Base-by-base conservation (phyloP, 2,797 vertebrate species). In the Thripadectes ignobilis region DNA sequence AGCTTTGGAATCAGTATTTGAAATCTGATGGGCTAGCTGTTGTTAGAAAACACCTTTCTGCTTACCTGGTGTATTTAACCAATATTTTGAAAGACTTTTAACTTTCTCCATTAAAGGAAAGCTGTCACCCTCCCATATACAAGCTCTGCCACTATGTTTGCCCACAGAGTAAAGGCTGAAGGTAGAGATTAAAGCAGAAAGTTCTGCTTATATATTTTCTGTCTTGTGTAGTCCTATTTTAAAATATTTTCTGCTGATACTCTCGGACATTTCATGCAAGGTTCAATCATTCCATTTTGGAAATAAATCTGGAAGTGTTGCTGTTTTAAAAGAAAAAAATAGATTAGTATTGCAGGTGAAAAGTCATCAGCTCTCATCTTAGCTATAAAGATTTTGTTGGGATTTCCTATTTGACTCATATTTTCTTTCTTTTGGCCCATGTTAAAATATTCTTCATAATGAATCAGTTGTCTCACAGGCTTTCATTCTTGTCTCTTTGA, bases 381-480 rank as follows among this genome's bases (percentile, higher is more conserved):
- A 92, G 8, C n/a, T 67, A 38, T 34, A 69, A 62, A 61, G 4
- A 30, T 10, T 84, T 81, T 43, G 3, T n/a, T 71, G 59, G 4
- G 9, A 78, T 39, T 93, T 88, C 19, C 55, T 23, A 22, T 39
- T 87, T 71, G 12, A 51, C 34, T 85, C 1, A 2, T 66, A 34
- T 36, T 82, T 89, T 67, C 3, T 36, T 41, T 72, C 30, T 72
- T 89, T 72, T 39, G 43, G 12, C 6, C 41, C 61, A 20, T n/a
- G 13, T 65, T 65, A 65, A 83, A 83, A 62, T 61, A 75, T 10
- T 5, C 43, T 84, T 61, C 30, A 54, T 14, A 75, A 74, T 6
- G 7, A 77, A 32, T 7, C 0, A 0, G 8, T 66, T 75, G 9
- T 73, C 59, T 65, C 0, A 0, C 9, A 91, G n/a, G 36, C 26